phyloP scores from a whole-genome alignment of 2,888 invertebrate species.

The Notocelia uddmanniana region DNA sequence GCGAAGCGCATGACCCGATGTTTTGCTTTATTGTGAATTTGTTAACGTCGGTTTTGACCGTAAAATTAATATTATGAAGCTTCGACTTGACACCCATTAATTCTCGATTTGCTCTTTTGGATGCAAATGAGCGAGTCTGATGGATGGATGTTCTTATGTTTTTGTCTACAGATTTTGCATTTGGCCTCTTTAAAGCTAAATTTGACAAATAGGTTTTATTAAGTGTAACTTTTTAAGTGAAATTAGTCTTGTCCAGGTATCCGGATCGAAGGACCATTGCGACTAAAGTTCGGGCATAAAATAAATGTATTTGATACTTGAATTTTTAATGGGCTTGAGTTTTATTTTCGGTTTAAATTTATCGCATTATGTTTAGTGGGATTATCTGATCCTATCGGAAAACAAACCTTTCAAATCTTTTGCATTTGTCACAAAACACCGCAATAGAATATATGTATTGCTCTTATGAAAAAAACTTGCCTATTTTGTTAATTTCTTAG shows the following conservation, averaged over 20 bases:
- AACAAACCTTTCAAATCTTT: background rate
- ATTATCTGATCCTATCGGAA: conserved; percentile 3
- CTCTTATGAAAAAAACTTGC: background rate
- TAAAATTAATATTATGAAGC: conserved; percentile 30
- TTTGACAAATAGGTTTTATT: conserved; percentile 12
- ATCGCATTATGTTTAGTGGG: background rate
- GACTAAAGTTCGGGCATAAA: background rate
- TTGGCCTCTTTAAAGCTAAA: background rate
- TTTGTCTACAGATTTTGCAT: conserved; percentile 16
- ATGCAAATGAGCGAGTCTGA: conserved; percentile 38
- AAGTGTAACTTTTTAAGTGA: background rate
- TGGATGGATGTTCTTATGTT: conserved; percentile 28
- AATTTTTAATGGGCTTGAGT: background rate
- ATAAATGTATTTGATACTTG: conserved; percentile 1
- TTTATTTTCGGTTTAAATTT: background rate
- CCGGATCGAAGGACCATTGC: conserved; percentile 12
- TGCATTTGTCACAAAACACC: background rate
- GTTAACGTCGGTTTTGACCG: conserved; percentile 32
- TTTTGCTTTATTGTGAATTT: conserved; percentile 31
- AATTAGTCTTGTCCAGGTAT: conserved; percentile 6
- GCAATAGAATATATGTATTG: background rate
- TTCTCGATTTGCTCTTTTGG: conserved; percentile 39
- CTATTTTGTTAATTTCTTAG: background rate
- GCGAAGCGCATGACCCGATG: conserved; percentile 60
- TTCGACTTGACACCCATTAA: conserved; percentile 41